Base-by-base conservation (phyloP, 2,888 invertebrate species). In the Timema cristinae region DNA sequence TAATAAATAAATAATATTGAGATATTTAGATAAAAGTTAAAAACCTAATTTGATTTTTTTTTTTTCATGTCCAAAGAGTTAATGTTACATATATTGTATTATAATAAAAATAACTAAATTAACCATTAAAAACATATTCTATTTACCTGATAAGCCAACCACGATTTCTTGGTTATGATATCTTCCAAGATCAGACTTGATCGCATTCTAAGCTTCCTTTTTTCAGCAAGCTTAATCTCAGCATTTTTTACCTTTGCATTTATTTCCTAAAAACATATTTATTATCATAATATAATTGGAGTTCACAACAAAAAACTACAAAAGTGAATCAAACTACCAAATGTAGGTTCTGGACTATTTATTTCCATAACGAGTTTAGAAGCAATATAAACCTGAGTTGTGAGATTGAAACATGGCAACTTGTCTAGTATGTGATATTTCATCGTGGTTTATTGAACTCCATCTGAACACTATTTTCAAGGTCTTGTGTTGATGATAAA, bases 251-350 rank as follows among this genome's bases (percentile, higher is more conserved):
- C 48, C 50, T 68, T 61, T 51, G 61, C 47, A 7, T 32, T 13
- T 50, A 71, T 47, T 71, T 71, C 71, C 71, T 71, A 49, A 16
- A 51, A 67, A 66, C 13, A 49, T 47, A 66, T 66, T 48, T 7
- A n/a, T 8, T 32, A 66, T 48, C 16, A 7, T 66, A 50, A 47
- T 7, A 9, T 5, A 47, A 9, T 47, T 47, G 48, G n/a, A 66
- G 48, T 10, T 66, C 4, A 47, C 32, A 68, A 15, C 50, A 59
- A 59, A 59, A 15, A 59, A 54, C 54, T n/a, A n/a, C 13, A 54
- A 13, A 54, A n/a, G 54, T 54, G 8, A 54, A 15, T 7, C 13
- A 54, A n/a, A n/a, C n/a, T n/a, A n/a, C n/a, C n/a, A n/a, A 2
- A 32, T 32, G 32, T 32, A 32, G 32, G 32, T 4, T 32, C 32